Evolutionary conservation across 2,797 vertebrate genomes (phyloP).

Genomic region (Scolopax bukidnonensis): DNA sequence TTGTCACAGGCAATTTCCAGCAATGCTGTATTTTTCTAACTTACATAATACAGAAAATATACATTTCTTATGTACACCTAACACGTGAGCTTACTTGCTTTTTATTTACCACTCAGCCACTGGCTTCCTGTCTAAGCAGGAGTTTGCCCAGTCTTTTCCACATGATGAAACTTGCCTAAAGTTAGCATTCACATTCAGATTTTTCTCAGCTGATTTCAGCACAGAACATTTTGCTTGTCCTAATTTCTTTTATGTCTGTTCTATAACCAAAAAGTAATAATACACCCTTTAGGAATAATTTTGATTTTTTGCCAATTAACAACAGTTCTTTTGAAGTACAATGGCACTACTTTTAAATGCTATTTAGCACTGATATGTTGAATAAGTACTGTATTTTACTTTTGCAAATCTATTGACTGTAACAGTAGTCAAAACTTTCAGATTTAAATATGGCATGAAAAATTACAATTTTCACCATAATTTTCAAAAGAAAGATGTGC

Average conservation of each 20-base stretch:
- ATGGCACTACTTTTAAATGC: neutral
- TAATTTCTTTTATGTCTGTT: neutral
- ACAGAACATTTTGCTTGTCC: neutral
- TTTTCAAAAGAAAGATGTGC: neutral
- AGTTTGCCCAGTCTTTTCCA: neutral
- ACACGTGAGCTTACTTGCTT: neutral
- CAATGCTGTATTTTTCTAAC: neutral
- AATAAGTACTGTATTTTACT: neutral
- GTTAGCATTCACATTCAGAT: neutral
- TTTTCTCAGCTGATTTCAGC: conserved; percentile 1
- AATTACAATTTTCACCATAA: neutral
- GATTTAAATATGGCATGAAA: neutral
- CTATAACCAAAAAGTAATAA: neutral
- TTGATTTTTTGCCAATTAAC: neutral
- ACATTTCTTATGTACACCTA: neutral
- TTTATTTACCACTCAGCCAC: neutral
- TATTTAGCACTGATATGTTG: neutral
- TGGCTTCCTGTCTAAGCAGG: neutral
- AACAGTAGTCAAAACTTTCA: neutral
- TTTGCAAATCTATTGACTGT: neutral
- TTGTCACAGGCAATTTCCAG: neutral
- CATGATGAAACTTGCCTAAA: neutral
- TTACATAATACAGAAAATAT: neutral
- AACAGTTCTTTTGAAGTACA: neutral
- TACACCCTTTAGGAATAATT: neutral